phyloP scores from a whole-genome alignment of 2,888 invertebrate species.

The Leucophenga montana region DNA sequence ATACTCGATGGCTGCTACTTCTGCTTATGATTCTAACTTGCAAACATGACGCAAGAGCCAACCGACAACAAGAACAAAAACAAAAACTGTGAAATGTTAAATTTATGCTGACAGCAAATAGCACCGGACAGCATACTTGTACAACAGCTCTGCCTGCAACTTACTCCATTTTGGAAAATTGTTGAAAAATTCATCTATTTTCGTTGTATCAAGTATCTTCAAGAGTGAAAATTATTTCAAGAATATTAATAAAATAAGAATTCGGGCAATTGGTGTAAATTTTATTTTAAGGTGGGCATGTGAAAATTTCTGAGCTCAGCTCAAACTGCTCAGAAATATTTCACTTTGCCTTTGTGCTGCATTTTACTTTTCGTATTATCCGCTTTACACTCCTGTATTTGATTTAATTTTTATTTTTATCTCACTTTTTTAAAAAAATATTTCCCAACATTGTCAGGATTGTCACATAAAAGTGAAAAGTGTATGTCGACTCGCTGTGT shows the following conservation, averaged over 20 bases:
- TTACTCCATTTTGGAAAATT: no score
- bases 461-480: slow-evolving; percentile 37
- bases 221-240: background rate
- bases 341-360: slow-evolving; percentile 7
- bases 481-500: slow-evolving; percentile 19
- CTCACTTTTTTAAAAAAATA: slow-evolving; percentile 22
- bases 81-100: slow-evolving; percentile 26
- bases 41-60: background rate
- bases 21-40: slow-evolving; percentile 12
- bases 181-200: background rate
- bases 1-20: background rate
- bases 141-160: no score
- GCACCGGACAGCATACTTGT: background rate
- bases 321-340: slow-evolving; percentile 19
- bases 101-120: slow-evolving; percentile 51
- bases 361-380: background rate
- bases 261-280: slow-evolving; percentile 3
- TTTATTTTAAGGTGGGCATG: slow-evolving; percentile 19
- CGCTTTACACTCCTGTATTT: background rate
- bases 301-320: slow-evolving; percentile 27
- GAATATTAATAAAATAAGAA: background rate
- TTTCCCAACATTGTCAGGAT: slow-evolving; percentile 40
- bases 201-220: background rate
- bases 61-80: background rate
- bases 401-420: background rate